Base-by-base conservation (phyloP, 2,113 vertebrate species). In the Sinocyclocheilus rhinocerous region DNA sequence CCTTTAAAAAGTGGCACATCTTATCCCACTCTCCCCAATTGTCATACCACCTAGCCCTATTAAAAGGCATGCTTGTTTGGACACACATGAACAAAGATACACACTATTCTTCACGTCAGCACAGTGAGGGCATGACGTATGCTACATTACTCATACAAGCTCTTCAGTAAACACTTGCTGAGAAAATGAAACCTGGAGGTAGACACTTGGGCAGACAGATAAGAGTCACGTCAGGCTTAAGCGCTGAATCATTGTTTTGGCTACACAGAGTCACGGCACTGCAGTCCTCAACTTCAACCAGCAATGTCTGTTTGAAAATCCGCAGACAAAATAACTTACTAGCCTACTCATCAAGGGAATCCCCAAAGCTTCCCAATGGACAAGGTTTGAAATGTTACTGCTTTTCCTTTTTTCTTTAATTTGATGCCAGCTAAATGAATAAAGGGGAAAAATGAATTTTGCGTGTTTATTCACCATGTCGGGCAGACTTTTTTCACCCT, bases 161-260 rank as follows among this genome's bases (percentile, higher is more conserved):
- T 52, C 63, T 29, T 82, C 3, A 22, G 80, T 70, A 82, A 36
- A 87, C 87, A 86, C 65, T 86, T 85, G 33, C 87, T 89, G 82
- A 89, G 61, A 50, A 75, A 79, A 55, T 36, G 2, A 65, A 82
- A 65, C 57, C 36, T 67, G 36, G 79, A 61, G 45, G 57, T 59
- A 52, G 63, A 84, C n/a, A 73, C 13, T 59, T 2, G 63, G 80
- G 57, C 42, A 76, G 79, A 72, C 70, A 69, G 76, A 87, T 87
- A 80, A 84, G 76, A 73, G n/a, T n/a, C 76, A n/a, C 42, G 76
- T 84, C 85, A 86, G 76, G 65, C 36, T 55, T 73, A 55, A 29
- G 29, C 52, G 48, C 48, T 89, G 85, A 89, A 83, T 89, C 88
- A 89, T 65, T 85, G 83, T 87, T 84, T 87, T 87, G 77, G 83